Percentiles rank a stretch among this genome's conserved stretches.
Conservation (phyloP, 2,888 invertebrate species). For the Ctenicera cuprea region DNA sequence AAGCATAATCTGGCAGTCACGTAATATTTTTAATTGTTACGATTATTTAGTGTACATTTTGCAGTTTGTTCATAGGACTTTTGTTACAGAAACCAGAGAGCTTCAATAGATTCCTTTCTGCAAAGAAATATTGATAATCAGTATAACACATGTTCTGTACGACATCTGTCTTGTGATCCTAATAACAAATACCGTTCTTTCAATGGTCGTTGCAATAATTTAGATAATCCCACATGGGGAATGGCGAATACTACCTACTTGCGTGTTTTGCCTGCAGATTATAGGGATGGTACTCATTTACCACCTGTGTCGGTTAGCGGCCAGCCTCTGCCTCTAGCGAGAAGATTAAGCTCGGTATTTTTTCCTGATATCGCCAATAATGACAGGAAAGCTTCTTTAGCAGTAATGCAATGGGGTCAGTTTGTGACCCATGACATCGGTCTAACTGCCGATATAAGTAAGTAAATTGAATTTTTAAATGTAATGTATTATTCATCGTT, state of each 20-base stretch:
- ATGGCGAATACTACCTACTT: conserved; percentile 79
- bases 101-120: too few relatives aligned
- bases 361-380: conserved; percentile 77
- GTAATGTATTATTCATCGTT: not conserved
- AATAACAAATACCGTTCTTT: conserved; percentile 79
- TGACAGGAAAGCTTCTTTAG: conserved; percentile 79
- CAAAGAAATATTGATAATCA: too few relatives aligned
- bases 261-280: conserved; percentile 80
- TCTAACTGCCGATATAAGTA: conserved; percentile 76
- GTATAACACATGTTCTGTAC: too few relatives aligned
- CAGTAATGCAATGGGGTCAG: conserved; percentile 88
- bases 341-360: conserved; percentile 79
- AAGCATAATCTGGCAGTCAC: too few relatives aligned
- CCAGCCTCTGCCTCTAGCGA: conserved; percentile 78
- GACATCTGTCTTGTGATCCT: conserved; percentile 68
- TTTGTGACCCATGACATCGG: conserved; percentile 85
- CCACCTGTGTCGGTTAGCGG: conserved; percentile 75
- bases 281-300: conserved; percentile 79
- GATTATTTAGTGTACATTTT: too few relatives aligned
- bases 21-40: too few relatives aligned
- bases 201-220: conserved; percentile 91
- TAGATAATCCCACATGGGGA: conserved; percentile 82
- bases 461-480: not conserved
- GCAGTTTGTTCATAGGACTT: too few relatives aligned
- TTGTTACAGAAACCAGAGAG: too few relatives aligned